phyloP scores from a whole-genome alignment of 1,140 invertebrate genomes.

The Drosophila pallidifrons region DNA sequence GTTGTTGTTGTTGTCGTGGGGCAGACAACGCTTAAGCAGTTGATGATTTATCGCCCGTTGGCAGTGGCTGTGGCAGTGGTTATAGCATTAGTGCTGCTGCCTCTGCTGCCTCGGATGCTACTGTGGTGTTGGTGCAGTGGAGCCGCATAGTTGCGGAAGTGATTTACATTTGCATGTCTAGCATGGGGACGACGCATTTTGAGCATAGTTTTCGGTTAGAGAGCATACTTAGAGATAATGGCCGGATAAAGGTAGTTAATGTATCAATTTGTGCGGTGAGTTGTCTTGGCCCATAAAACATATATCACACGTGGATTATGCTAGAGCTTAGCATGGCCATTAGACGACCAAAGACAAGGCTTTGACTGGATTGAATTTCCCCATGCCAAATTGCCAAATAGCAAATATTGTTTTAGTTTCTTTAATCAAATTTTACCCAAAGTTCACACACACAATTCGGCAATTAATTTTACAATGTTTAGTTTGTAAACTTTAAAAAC shows the following conservation, averaged over 20 bases:
- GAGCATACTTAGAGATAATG: conserved; percentile 61
- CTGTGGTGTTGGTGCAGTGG: conserved; percentile 23
- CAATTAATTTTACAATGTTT: conserved; percentile 30
- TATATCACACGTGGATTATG: conserved; percentile 26
- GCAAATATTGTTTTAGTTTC: not conserved
- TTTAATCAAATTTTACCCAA: conserved; percentile 6
- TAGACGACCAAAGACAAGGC: not conserved
- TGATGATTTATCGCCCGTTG: conserved; percentile 77
- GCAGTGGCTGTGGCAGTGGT: conserved; percentile 51
- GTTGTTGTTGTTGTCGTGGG: conserved; percentile 22
- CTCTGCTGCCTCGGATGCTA: not conserved
- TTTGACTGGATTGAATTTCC: not conserved
- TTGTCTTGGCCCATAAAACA: conserved; percentile 19
- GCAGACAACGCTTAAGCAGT: conserved; percentile 75
- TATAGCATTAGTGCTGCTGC: conserved; percentile 36
- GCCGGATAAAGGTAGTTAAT: conserved; percentile 81
- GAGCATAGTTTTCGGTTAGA: conserved; percentile 68
- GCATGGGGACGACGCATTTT: conserved; percentile 72
- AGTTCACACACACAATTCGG: not conserved
- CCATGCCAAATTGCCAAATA: not conserved
- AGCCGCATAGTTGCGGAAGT: conserved; percentile 56
- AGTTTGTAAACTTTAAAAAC: conserved; percentile 25
- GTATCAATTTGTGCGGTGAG: conserved; percentile 64
- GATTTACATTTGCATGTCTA: conserved; percentile 79
- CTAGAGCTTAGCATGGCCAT: conserved; percentile 24